Base-by-base conservation (phyloP, 2,797 vertebrate species). In the Macroramphosus scolopax region DNA sequence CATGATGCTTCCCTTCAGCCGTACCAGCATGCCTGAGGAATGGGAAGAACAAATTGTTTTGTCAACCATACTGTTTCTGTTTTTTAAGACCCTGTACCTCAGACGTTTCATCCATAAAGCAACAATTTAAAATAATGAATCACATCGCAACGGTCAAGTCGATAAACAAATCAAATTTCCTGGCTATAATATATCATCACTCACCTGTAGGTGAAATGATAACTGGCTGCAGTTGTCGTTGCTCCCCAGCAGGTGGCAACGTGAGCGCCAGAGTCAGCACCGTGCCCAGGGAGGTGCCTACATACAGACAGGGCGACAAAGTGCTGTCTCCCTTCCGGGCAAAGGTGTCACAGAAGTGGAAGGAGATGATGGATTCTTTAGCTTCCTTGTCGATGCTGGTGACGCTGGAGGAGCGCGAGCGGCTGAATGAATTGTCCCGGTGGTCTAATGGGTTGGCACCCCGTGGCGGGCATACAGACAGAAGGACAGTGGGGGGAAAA, bases 371-470 rank as follows among this genome's bases (percentile, higher is more conserved):
- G 49, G 93, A 90, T 85, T 99, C 97, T 0, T 94, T 90, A 2
- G 93, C 87, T 69, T 99, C 97, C 82, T 95, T 97, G 81, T 99
- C 96, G 49, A 99, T 98, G 89, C 96, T 98, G 86, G 96, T 97
- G 81, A 99, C 97, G 40, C 95, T 98, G 68, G 97, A 97, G 82
- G 95, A 98, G 78, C 96, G 92, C 0, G 97, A 99, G 69, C 96
- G 94, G 86, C 97, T 98, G 89, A 97, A 98, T 37, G 96, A 97
- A 85, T 94, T 97, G 90, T 99, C 96, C 88, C 92, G 92, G 79
- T 94, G 91, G 90, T 99, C 97, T 98, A 90, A 77, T 47, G 88
- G 89, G 80, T 89, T 82, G 79, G 86, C 71, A 66, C 85, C 88
- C 88, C 89, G 89, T 4, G 90, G 82, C 45, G 89, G 87, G 89